A percentile compares a stretch with the other conserved stretches of the same genome.
These are phyloP conservation scores for Acinonyx jubatus DNA, from an alignment of 2,113 vertebrate species.

Conservation along the genomic window DNA sequence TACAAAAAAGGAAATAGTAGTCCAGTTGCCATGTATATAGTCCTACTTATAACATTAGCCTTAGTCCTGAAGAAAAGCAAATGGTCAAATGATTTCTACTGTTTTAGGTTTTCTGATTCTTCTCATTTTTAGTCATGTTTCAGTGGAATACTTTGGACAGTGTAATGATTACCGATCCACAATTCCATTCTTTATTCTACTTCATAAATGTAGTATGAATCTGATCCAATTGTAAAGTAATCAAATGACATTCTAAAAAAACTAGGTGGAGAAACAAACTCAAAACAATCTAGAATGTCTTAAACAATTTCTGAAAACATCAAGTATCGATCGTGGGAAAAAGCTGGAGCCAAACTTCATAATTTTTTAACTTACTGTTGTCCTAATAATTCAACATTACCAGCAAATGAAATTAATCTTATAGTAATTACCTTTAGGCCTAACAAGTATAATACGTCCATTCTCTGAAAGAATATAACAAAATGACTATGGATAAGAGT, in stretches of 20 bases:
- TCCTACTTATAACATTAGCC: background rate
- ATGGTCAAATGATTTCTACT: background rate
- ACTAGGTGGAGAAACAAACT: background rate
- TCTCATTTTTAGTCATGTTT: background rate
- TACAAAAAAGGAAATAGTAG: background rate
- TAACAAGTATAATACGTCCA: background rate
- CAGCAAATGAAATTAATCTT: background rate
- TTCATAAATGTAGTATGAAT: background rate
- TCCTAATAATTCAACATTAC: slow-evolving; percentile 33
- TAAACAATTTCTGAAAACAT: background rate
- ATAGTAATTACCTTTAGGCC: background rate
- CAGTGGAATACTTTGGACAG: background rate
- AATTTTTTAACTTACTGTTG: background rate
- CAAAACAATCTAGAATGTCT: background rate
- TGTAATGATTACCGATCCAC: background rate
- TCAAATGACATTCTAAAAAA: background rate
- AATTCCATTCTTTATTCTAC: background rate
- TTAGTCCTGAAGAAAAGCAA: background rate
- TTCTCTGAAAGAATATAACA: slow-evolving; percentile 1
- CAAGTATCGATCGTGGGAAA: background rate
- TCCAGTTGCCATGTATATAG: background rate
- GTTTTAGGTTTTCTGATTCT: background rate
- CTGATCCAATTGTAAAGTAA: background rate
- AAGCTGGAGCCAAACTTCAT: background rate
- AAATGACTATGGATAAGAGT: slow-evolving; percentile 4